Evolutionary conservation across 2,888 invertebrate species (phyloP).

Genomic region (Adelphocoris suturalis): DNA sequence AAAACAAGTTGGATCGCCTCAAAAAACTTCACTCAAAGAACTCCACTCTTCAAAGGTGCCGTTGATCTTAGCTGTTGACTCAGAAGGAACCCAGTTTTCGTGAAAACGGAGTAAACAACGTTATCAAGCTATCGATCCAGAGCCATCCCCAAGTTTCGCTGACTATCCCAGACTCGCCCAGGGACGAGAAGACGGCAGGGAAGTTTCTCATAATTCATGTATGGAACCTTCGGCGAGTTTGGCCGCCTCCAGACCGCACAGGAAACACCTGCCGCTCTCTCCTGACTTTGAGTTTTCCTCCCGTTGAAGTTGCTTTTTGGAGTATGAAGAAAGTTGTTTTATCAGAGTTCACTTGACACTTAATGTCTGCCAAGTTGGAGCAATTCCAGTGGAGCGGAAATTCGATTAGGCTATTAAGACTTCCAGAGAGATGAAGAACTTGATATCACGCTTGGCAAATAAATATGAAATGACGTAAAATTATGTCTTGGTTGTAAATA

Average conservation of each 20-base stretch:
- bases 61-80: constrained; percentile 9
- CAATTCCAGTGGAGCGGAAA: neutral
- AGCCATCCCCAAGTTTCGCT: neutral
- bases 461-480: too few species aligned
- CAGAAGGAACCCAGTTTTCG: neutral
- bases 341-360: constrained; percentile 4
- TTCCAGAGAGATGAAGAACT: neutral
- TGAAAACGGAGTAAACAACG: neutral
- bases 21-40: neutral
- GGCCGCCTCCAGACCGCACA: neutral
- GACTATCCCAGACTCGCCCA: neutral
- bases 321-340: neutral
- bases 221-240: neutral
- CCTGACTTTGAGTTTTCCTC: too few species aligned
- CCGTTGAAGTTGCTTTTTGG: neutral
- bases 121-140: neutral
- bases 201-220: neutral
- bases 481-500: too few species aligned
- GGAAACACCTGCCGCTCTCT: constrained; percentile 1
- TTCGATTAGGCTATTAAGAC: neutral
- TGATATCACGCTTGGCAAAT: too few species aligned
- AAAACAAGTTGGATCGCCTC: neutral
- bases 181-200: neutral
- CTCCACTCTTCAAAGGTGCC: neutral
- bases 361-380: neutral